Evolutionary conservation across 1,140 invertebrate genomes (phyloP).

Genomic region (Phocides pigmalion): DNA sequence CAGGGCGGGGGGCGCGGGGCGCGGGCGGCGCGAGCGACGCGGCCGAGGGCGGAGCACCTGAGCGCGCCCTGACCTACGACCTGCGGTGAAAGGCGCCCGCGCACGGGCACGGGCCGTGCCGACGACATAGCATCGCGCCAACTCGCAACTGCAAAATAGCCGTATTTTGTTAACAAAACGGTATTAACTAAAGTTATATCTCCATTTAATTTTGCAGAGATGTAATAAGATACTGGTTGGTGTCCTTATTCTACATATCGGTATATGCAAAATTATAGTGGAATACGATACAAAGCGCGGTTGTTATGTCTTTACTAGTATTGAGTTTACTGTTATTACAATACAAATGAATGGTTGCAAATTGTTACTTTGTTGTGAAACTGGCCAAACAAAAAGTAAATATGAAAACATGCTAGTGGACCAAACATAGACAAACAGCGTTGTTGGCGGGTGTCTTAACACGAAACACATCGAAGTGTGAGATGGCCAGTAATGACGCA

Average conservation of each 20-base stretch:
- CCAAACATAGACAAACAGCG: constrained; percentile 22
- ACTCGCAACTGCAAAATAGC: constrained; percentile 55
- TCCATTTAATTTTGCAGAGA: constrained; percentile 25
- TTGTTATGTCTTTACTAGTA: not conserved
- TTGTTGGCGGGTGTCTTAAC: constrained; percentile 21
- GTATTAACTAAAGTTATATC: constrained; percentile 37
- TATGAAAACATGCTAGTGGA: constrained; percentile 15
- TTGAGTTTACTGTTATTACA: not conserved
- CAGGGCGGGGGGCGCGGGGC: constrained; percentile 38
- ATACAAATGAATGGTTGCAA: not conserved
- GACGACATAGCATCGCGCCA: constrained; percentile 65
- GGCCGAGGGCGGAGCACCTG: constrained; percentile 76
- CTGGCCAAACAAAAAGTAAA: constrained; percentile 9
- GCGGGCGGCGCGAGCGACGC: constrained; percentile 33
- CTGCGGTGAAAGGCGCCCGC: constrained; percentile 78
- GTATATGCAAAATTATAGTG: not conserved
- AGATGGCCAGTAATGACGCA: constrained; percentile 57
- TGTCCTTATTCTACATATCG: constrained; percentile 28
- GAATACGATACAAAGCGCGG: not conserved
- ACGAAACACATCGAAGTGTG: constrained; percentile 36
- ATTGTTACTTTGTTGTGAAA: constrained; percentile 3
- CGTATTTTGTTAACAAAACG: constrained; percentile 62
- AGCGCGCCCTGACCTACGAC: constrained; percentile 81
- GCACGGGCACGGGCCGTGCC: constrained; percentile 61
- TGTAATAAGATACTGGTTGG: constrained; percentile 28